These are phyloP conservation scores for Flexamia atlantica DNA, from an alignment of 2,888 invertebrate genomes.

Conservation along the genomic window DNA sequence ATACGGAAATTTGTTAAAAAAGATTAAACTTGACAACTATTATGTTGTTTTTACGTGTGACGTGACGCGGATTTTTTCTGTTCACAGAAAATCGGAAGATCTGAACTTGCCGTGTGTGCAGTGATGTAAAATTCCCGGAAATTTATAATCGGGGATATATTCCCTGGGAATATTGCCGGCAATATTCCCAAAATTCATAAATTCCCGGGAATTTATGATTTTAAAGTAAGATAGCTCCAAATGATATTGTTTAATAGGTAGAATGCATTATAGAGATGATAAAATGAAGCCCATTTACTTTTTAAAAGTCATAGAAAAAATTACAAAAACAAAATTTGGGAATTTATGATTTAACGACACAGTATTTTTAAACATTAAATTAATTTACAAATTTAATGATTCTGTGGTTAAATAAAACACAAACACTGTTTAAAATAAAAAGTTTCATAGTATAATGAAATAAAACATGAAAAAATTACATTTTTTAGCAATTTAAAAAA, in stretches of 20 bases:
- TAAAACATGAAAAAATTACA: neutral
- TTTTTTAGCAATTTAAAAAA: neutral
- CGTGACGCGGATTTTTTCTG: too few relatives aligned
- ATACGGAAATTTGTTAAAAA: too few relatives aligned
- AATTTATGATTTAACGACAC: constrained; percentile 42
- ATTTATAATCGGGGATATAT: too few relatives aligned
- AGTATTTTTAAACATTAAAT: neutral
- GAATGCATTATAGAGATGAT: neutral
- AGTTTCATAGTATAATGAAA: neutral
- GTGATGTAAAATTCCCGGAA: too few relatives aligned
- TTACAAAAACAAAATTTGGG: neutral
- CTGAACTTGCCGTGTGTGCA: too few relatives aligned
- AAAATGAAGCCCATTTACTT: neutral
- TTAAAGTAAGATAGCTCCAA: neutral
- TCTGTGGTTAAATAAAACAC: neutral
- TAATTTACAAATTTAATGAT: neutral
- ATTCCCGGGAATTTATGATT: too few relatives aligned
- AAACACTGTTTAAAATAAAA: neutral
- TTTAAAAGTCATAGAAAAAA: neutral
- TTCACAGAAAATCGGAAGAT: too few relatives aligned
- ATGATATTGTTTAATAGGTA: neutral
- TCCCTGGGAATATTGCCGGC: neutral
- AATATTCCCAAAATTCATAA: constrained; percentile 5
- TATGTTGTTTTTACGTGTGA: too few relatives aligned
- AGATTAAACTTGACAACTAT: too few relatives aligned